Evolutionary conservation across 1,140 invertebrate genomes (phyloP), one percentile per base, ranked within the genome.

Genomic region (Drosophila sulfurigaster): DNA sequence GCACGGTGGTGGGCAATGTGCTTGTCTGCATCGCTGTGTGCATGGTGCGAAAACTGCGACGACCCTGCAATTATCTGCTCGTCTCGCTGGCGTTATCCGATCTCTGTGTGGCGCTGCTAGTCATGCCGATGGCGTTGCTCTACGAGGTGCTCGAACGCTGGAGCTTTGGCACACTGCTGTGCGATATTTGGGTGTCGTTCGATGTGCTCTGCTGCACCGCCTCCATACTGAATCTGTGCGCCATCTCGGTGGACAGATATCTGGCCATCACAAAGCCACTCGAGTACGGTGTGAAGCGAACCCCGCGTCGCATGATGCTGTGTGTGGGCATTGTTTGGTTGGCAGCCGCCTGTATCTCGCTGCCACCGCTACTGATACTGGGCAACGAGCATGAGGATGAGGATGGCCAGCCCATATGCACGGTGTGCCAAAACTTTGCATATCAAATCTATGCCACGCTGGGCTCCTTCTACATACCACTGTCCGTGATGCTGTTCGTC

Each of bases 391-490:
- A 97, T 93, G 78, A 81, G 59, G 93, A 93, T 38, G 92, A 93
- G 51, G 83, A 93, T 60, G 95, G 94, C 30, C 95, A 95, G n/a
- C 94, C 95, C 1, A 95, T 95, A 48, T 98, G 97, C 92, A 94
- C 95, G 25, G 97, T 98, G 25, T 97, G 96, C 69, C 97, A 98
- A 92, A 96, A 97, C 92, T 96, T 96, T 91, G 96, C 95, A 75
- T 98, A 97, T 93, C 97, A 98, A 93, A 96, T 98, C 56, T 98
- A 98, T 92, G 98, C 97, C 25, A 98, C 97, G 0, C 93, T 98
- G 66, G 96, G 96, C 43, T 97, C 97, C 49, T 98, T 98, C 93
- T 98, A 98, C 93, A 95, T 98, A 78, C 97, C 97, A 0, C 93
- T 98, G 25, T 94, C 96, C 59, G 96, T 98, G 48, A 98, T 98